Base-by-base conservation (phyloP, 64 coral and sea anemone species). In the Anthopleura sola region DNA sequence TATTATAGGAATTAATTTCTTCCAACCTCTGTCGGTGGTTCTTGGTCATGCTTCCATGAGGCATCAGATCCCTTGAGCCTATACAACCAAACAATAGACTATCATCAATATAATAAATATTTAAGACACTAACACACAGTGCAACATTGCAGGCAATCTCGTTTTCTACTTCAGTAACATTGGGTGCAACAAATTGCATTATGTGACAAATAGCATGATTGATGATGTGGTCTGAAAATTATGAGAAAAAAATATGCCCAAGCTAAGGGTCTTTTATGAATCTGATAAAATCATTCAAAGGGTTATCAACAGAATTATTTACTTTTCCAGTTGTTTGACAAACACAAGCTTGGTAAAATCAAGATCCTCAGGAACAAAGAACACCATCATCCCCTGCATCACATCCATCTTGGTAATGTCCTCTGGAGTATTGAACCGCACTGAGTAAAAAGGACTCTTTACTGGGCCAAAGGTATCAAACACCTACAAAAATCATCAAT, bases 401-500 rank as follows among this genome's bases (percentile, higher is more conserved):
- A 96, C 31, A 62, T 84, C 78, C 75, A 66, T 84, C 14, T 84
- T 54, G 6, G 54, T 80, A 1, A 92, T 88, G 56, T 92, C 87
- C 47, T 64, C 82, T 47, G 88, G 75, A 26, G 71, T 83, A 78
- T 96, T 92, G 60, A 92, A 96, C 54, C 94, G 68, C 36, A 96
- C 76, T 49, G 94, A 92, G 75, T 96, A 96, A 84, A 92, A 96
- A 58, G 94, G 94, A 39, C 29, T 96, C 60, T 92, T 90, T n/a
- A 96, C 94, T 50, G 94, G 94, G 38, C 94, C 94, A 96, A 96
- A 96, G 31, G 91, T 85, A 36, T 96, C 94, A 90, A 96, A 96
- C 36, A 96, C 90, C 94, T 96, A 62, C 26, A 46, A 53, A 69
- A 78, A 7, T 16, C 23, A 11, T 29, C 37, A 66, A 39, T 6